A percentile compares a stretch with the other conserved stretches of the same genome.
Evolutionary conservation across 2,113 vertebrate species (phyloP).

Genomic region (Tragulus kanchil): DNA sequence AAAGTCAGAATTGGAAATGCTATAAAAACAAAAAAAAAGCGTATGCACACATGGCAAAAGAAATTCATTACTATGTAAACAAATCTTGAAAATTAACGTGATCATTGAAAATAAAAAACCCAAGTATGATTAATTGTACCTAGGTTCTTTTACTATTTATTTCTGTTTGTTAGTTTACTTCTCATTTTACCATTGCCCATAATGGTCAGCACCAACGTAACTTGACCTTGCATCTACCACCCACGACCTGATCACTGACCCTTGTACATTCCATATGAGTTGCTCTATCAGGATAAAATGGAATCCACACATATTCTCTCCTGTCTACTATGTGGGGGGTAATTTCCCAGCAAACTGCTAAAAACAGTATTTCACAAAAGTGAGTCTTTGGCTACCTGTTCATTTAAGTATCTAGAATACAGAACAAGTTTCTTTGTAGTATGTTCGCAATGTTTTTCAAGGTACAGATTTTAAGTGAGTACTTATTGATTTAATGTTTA

Average conservation of each 20-base stretch:
- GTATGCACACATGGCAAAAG: not conserved
- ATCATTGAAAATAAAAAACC: not conserved
- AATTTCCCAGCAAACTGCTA: slow-evolving; percentile 48
- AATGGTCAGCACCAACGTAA: slow-evolving; percentile 7
- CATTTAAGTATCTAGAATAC: slow-evolving; percentile 38
- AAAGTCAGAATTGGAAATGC: too few species aligned
- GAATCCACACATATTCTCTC: not conserved
- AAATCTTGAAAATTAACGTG: slow-evolving; percentile 20
- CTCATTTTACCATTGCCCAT: too few species aligned
- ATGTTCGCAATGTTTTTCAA: slow-evolving; percentile 49
- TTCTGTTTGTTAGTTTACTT: not conserved
- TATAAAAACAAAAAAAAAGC: too few species aligned
- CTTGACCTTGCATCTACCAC: slow-evolving; percentile 40
- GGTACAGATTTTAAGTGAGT: not conserved
- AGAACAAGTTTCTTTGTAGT: slow-evolving; percentile 47
- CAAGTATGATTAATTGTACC: not conserved
- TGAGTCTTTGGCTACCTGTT: not conserved
- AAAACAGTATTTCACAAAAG: slow-evolving; percentile 42
- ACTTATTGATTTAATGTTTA: slow-evolving; percentile 49
- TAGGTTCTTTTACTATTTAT: slow-evolving; percentile 14
- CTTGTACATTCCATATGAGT: not conserved
- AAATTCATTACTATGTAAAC: slow-evolving; percentile 22
- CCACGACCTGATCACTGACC: not conserved
- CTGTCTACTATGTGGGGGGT: not conserved
- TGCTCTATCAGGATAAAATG: not conserved